Base-by-base conservation (phyloP, 2,797 vertebrate genomes). In the Poeciliopsis paucimaculata region DNA sequence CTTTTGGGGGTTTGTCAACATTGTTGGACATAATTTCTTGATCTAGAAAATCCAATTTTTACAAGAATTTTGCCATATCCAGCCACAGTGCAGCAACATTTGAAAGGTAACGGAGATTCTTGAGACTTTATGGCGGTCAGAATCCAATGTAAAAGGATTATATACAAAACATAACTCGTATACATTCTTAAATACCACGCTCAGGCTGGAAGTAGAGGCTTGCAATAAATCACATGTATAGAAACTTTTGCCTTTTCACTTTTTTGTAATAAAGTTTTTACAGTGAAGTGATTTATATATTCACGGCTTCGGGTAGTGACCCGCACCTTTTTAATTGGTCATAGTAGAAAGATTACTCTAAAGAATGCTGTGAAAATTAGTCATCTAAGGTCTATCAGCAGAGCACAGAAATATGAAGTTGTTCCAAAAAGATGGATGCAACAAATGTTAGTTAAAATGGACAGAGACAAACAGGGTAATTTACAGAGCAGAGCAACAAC, bases 151-250 rank as follows among this genome's bases (percentile, higher is more conserved):
- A 39, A 20, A 66, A 51, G 20, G 49, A 20, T 51, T 51, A 23
- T 23, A 51, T 23, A 51, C 62, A 66, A 66, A 88, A 84, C 85
- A 74, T 82, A 71, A 84, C 73, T 83, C 39, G 79, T 66, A 84
- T 74, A 91, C 78, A 90, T 92, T 93, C 86, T 92, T 90, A 85
- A 74, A 89, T 82, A 85, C 84, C 81, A 86, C 79, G 55, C 88
- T 75, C 72, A 85, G 49, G 70, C 82, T 82, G 68, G 78, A 87
- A 78, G 73, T 45, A 9, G 41, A 94, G 88, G 86, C 90, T 87
- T 88, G 76, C 82, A 91, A 86, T 90, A 77, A 91, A 89, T 83
- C 78, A 91, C 84, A 90, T 90, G 87, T 81, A 82, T 76, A 53
- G 81, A 73, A 93, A 84, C 43, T 26, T 84, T 73, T 81, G 79